Conservation (phyloP, 2,888 invertebrate species). For the Marasmarcha lunaedactyla region DNA sequence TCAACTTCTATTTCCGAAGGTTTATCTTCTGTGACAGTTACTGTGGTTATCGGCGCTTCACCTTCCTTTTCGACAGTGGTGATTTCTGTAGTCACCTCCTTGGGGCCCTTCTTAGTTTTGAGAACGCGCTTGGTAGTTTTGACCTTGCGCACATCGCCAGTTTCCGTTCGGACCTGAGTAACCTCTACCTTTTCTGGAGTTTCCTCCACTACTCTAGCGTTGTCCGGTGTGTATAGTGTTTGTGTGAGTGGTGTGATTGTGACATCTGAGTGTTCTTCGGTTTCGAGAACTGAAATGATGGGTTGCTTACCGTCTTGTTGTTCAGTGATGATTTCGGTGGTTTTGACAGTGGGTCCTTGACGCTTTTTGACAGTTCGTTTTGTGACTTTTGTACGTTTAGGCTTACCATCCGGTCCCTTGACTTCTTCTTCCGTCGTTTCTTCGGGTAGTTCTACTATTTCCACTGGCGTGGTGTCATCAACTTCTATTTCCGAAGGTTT, state of each 20-base stretch:
- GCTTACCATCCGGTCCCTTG: slow-evolving; percentile 24
- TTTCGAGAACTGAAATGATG: slow-evolving; percentile 23
- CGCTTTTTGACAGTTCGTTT: slow-evolving; percentile 24
- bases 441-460: slow-evolving; percentile 26
- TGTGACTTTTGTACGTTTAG: slow-evolving; percentile 20
- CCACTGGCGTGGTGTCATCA: slow-evolving; percentile 19
- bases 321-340: slow-evolving; percentile 28
- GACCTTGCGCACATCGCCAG: slow-evolving; percentile 18
- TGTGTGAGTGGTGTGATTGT: slow-evolving; percentile 15
- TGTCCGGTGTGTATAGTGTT: slow-evolving; percentile 19
- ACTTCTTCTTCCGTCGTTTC: slow-evolving; percentile 26
- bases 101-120: slow-evolving; percentile 28
- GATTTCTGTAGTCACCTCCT: slow-evolving; percentile 21
- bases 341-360: slow-evolving; percentile 31
- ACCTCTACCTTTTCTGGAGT: slow-evolving; percentile 9
- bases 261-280: slow-evolving; percentile 22
- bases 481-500: slow-evolving; percentile 17
- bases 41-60: slow-evolving; percentile 28
- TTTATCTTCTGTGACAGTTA: slow-evolving; percentile 29
- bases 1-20: slow-evolving; percentile 21
- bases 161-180: slow-evolving; percentile 17
- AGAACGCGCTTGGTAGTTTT: slow-evolving; percentile 19
- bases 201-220: slow-evolving; percentile 19
- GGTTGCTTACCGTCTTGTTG: slow-evolving; percentile 25
- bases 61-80: slow-evolving; percentile 23